Percentiles rank a stretch among this genome's conserved stretches.
These are phyloP conservation scores for Allolobophora icterica DNA, from an alignment of 2,888 invertebrate genomes.

Conservation along the genomic window DNA sequence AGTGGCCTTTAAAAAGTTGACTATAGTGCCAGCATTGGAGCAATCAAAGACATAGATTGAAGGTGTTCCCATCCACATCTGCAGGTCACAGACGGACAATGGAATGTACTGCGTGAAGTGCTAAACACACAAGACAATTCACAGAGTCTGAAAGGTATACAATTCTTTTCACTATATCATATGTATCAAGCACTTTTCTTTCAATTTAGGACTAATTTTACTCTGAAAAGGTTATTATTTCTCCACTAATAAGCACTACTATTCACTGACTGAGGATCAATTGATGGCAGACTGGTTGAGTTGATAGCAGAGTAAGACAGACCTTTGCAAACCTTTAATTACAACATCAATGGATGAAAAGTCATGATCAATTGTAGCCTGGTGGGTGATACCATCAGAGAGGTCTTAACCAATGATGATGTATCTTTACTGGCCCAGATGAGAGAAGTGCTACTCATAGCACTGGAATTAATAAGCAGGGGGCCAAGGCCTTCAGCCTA, in stretches of 20 bases:
- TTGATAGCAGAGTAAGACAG: too few species aligned
- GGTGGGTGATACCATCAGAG: too few species aligned
- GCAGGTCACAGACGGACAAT: constrained; percentile 94
- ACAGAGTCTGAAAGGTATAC: not conserved
- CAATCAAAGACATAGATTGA: constrained; percentile 99
- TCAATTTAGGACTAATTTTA: constrained; percentile 3
- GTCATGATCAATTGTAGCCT: too few species aligned
- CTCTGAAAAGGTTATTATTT: not conserved
- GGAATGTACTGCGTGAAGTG: constrained; percentile 99
- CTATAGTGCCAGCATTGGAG: constrained; percentile 94
- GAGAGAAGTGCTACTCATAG: too few species aligned
- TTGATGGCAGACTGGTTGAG: too few species aligned
- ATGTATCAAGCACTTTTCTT: not conserved
- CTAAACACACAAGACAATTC: constrained; percentile 68
- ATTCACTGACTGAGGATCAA: not conserved
- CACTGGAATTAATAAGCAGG: too few species aligned
- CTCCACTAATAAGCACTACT: not conserved
- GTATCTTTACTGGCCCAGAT: too few species aligned
- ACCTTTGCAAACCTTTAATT: too few species aligned
- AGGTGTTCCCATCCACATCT: constrained; percentile 98
- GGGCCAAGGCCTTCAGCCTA: too few species aligned
- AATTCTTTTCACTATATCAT: not conserved
- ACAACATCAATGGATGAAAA: too few species aligned
- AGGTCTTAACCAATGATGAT: too few species aligned
- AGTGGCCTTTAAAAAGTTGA: constrained; percentile 71